Conservation (phyloP, 2,888 invertebrate species). For the Hypena proboscidalis region DNA sequence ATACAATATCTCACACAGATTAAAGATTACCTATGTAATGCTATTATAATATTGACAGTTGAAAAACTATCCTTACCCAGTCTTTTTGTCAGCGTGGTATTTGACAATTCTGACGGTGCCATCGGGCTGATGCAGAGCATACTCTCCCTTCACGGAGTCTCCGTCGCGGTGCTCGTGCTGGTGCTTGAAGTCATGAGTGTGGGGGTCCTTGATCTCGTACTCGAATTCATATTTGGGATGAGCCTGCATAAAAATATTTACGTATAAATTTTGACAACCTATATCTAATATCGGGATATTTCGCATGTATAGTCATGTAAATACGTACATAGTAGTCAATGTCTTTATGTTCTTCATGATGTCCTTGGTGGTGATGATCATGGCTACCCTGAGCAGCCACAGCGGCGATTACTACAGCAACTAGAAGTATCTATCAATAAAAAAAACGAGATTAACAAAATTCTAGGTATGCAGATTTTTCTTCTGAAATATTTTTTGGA, state of each 20-base stretch:
- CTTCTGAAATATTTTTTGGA: not conserved
- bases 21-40: no score
- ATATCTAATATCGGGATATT: not conserved
- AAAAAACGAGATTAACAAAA: no score
- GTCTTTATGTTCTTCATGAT: not conserved
- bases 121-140: slow-evolving; percentile 72
- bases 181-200: slow-evolving; percentile 82
- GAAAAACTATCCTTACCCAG: slow-evolving; percentile 13
- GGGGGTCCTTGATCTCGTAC: slow-evolving; percentile 80
- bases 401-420: slow-evolving; percentile 26
- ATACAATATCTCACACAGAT: no score
- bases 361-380: slow-evolving; percentile 3
- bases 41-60: no score
- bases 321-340: slow-evolving; percentile 34
- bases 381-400: slow-evolving; percentile 4
- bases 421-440: slow-evolving; percentile 48
- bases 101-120: slow-evolving; percentile 61
- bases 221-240: slow-evolving; percentile 81
- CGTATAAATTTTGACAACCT: no score
- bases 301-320: no score
- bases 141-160: slow-evolving; percentile 84
- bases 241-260: slow-evolving; percentile 43
- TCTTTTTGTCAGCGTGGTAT: slow-evolving; percentile 37
- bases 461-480: no score
- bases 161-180: slow-evolving; percentile 82